Base-by-base conservation (phyloP, 2,888 invertebrate genomes). In the Dioctria linearis region DNA sequence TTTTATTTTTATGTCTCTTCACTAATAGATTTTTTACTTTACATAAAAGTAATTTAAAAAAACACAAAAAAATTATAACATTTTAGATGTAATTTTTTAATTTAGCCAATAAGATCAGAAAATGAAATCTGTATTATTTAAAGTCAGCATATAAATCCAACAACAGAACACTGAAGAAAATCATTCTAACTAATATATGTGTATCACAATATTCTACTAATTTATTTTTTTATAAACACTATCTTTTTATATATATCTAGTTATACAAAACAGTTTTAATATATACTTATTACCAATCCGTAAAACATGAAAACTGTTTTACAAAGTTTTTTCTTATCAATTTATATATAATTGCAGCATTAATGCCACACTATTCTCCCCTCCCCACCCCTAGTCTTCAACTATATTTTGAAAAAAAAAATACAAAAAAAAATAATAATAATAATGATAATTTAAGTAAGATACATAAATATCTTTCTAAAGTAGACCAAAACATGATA, bases 11-110 rank as follows among this genome's bases (percentile, higher is more conserved):
- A 25, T 25, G 25, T 25, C 1, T 46, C 46, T 6, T 46, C 46
- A 46, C 8, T 13, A 57, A 5, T 57, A 57, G 57, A 71, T 71
- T 71, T 39, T 54, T 71, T 71, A 54, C 71, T 71, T 71, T 54
- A 61, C 42, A 75, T 39, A 75, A 75, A 75, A 75, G 40, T 25
- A 25, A 25, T 25, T 25, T 0, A 61, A 61, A 42, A 61, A 13
- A n/a, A n/a, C n/a, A n/a, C n/a, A n/a, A 65, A 25, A 5, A 39
- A 9, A 59, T 59, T 75, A 13, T 57, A 59, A n/a, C 42, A 75
- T 25, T 75, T 75, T 57, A 75, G 75, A 42, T 13, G 59, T 75
- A 75, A 59, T 75, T 57, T 75, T 73, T 75, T 75, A 75, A 75
- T 75, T 75, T 59, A 75, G 75, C 42, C 42, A 57, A 61, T 75